Evolutionary conservation across 2,797 vertebrate species (phyloP).

Genomic region (Tympanoctomys barrerae): DNA sequence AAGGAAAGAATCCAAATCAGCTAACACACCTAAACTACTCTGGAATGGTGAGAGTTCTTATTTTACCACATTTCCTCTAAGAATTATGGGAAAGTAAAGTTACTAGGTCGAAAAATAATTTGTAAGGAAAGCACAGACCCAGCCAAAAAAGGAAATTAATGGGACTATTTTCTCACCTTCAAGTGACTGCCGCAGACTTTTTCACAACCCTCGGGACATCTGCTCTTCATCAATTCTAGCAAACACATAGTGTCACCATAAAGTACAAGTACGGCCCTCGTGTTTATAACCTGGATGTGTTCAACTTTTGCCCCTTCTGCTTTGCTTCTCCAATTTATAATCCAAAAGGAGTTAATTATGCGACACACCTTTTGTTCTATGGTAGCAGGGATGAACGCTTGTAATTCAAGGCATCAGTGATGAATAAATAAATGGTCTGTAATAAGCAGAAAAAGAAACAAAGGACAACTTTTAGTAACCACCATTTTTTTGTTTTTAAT

Average conservation of each 20-base stretch:
- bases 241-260: conserved; percentile 56
- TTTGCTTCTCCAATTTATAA: conserved; percentile 54
- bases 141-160: conserved; percentile 65
- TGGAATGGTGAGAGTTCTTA: conserved; percentile 10
- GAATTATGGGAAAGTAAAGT: conserved; percentile 15
- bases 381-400: neutral
- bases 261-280: conserved; percentile 40
- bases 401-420: conserved; percentile 39
- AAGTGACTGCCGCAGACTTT: conserved; percentile 64
- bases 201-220: conserved; percentile 71
- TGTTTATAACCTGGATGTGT: conserved; percentile 61
- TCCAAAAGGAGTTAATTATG: conserved; percentile 68
- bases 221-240: conserved; percentile 75
- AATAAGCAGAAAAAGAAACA: conserved; percentile 35
- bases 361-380: conserved; percentile 31
- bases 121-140: conserved; percentile 37
- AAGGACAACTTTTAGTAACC: conserved; percentile 26
- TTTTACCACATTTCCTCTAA: conserved; percentile 5
- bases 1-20: neutral
- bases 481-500: neutral
- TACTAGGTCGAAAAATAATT: conserved; percentile 56
- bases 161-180: conserved; percentile 67
- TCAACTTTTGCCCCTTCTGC: neutral
- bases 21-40: neutral
- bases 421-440: conserved; percentile 37